These are phyloP conservation scores for Barbus barbus DNA, from an alignment of 2,113 vertebrate genomes.

Conservation along the genomic window DNA sequence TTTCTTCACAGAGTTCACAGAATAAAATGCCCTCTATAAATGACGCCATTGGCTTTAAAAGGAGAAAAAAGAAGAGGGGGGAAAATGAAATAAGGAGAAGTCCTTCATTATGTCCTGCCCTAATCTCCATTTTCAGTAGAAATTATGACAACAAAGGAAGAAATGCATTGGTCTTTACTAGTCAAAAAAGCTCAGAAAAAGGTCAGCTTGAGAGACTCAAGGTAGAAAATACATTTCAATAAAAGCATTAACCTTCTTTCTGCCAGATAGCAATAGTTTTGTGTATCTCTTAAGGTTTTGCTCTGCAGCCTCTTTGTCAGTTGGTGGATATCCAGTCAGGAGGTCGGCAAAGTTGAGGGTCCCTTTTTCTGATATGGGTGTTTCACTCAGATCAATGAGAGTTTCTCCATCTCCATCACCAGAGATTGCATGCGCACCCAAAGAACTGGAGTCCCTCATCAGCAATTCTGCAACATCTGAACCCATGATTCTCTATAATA, in stretches of 20 bases:
- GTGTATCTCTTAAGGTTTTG: constrained; percentile 85
- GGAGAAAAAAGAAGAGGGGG: too few relatives aligned
- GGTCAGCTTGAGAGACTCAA: too few relatives aligned
- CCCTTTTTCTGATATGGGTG: constrained; percentile 47
- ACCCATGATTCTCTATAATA: constrained; percentile 69
- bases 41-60: too few relatives aligned
- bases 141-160: neutral
- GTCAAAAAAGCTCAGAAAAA: too few relatives aligned
- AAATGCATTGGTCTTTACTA: neutral
- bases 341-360: constrained; percentile 69
- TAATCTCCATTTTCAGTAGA: neutral
- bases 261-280: constrained; percentile 85
- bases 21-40: too few relatives aligned
- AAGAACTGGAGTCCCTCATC: constrained; percentile 57
- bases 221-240: neutral
- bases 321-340: constrained; percentile 79
- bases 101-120: neutral
- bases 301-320: constrained; percentile 61
- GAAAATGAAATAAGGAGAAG: neutral
- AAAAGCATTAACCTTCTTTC: constrained; percentile 83
- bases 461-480: constrained; percentile 75
- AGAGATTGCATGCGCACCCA: constrained; percentile 67
- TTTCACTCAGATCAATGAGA: constrained; percentile 71
- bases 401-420: constrained; percentile 55
- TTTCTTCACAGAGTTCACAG: too few relatives aligned